Base-by-base conservation (phyloP, 2,113 vertebrate species). In the Phylloscopus whistleri region DNA sequence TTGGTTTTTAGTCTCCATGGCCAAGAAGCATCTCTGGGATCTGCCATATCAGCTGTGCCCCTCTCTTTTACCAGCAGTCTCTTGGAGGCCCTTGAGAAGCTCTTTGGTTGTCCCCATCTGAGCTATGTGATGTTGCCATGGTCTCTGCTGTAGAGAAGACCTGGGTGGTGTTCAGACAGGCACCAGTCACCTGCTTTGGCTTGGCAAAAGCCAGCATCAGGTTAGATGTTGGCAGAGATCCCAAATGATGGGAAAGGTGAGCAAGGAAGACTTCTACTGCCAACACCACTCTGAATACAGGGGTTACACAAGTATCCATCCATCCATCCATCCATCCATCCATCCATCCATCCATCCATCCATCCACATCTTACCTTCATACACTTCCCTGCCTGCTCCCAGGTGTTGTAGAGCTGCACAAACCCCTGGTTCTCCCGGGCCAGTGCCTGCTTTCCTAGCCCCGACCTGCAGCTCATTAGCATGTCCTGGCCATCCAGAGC, bases 31-130 rank as follows among this genome's bases (percentile, higher is more conserved):
- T 49, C 35, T 72, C 39, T 64, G 46, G 53, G 44, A 67, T 72
- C 44, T 68, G 51, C 28, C 1, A 0, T 21, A 9, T 27, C 0
- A 3, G 2, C 26, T 0, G 0, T 48, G 30, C 27, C 18, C 30
- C 15, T 64, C 35, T 82, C 46, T 16, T 52, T 78, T 83, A 33
- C 31, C 51, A 37, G n/a, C 30, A 83, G 53, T n/a, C 14, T 84
- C 58, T 58, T 52, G 33, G 16, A 64, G 53, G 19, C 33, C 16
- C 41, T 52, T 31, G 14, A 27, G n/a, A 17, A 52, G 3, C 41
- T 67, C 24, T 55, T 55, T 37, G 14, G 35, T 48, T 94, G 64
- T 59, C 51, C 28, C 12, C 8, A 9, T 1, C 2, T 44, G 46
- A 78, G 19, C 19, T 69, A 0, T 6, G 1, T 37, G 18, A 28